These are phyloP conservation scores for Steinernema khuongi DNA, from an alignment of 1,140 invertebrate genomes.

Conservation along the genomic window DNA sequence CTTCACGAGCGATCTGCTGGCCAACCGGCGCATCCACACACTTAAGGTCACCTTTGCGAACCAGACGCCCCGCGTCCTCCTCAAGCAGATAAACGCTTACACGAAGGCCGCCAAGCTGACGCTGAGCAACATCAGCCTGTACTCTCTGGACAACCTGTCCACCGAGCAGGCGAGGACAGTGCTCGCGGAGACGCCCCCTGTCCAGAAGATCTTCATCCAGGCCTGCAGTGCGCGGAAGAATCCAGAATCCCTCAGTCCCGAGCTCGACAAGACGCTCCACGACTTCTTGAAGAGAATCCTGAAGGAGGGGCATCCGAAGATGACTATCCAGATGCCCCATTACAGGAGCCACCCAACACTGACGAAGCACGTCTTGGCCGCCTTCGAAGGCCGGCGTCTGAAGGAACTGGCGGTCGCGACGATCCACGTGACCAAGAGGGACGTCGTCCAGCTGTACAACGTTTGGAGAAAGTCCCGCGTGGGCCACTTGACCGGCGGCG, in stretches of 20 bases:
- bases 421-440: not conserved
- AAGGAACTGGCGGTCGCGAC: not conserved
- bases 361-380: not conserved
- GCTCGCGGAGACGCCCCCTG: not conserved
- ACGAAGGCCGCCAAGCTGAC: not conserved
- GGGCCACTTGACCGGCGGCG: not conserved
- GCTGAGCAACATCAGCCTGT: not conserved
- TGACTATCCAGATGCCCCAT: not conserved
- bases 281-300: not conserved
- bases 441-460: not conserved
- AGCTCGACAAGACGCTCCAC: not conserved
- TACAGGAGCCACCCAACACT: not conserved
- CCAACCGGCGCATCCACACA: not conserved
- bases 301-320: not conserved
- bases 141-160: not conserved
- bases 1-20: not conserved
- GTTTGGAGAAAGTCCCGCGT: not conserved
- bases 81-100: not conserved
- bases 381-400: not conserved
- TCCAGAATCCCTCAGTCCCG: not conserved
- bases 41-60: not conserved
- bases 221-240: not conserved
- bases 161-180: not conserved
- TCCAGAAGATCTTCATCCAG: not conserved
- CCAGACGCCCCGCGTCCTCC: not conserved